Conservation (phyloP, 2,888 invertebrate genomes). For the Drosophila diplacantha region DNA sequence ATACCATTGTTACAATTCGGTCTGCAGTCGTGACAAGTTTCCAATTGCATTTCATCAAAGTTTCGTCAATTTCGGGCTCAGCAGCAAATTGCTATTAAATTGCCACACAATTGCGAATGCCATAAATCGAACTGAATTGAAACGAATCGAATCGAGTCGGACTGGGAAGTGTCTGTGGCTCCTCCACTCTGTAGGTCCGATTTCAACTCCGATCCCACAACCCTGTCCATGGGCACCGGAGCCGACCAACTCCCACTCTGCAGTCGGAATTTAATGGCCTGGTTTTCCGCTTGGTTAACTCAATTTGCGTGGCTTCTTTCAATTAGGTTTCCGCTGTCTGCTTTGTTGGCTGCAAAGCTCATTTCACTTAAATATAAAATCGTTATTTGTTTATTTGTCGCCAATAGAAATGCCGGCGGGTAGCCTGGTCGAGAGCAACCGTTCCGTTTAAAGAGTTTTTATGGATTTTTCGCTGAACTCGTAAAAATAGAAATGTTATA, state of each 20-base stretch:
- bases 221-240: slow-evolving; percentile 4
- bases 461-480: slow-evolving; percentile 60
- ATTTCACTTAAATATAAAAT: slow-evolving; percentile 51
- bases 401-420: slow-evolving; percentile 59
- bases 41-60: slow-evolving; percentile 70
- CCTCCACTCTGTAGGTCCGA: slow-evolving; percentile 10
- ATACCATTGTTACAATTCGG: slow-evolving; percentile 59
- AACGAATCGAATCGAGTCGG: slow-evolving; percentile 38
- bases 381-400: slow-evolving; percentile 67
- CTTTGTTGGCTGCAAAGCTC: slow-evolving; percentile 44
- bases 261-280: slow-evolving; percentile 65
- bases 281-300: slow-evolving; percentile 74
- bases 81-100: slow-evolving; percentile 69
- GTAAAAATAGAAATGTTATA: slow-evolving; percentile 70
- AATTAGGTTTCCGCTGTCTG: slow-evolving; percentile 66
- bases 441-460: slow-evolving; percentile 42
- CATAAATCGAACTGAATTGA: slow-evolving; percentile 63
- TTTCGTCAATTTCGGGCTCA: slow-evolving; percentile 51
- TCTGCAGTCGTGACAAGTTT: slow-evolving; percentile 54
- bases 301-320: slow-evolving; percentile 72
- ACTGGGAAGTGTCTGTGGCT: slow-evolving; percentile 3
- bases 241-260: slow-evolving; percentile 16
- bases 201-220: slow-evolving; percentile 15
- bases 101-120: slow-evolving; percentile 69
- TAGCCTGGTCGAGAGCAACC: slow-evolving; percentile 18